Evolutionary conservation across 1,140 invertebrate species (phyloP), one percentile per base, ranked within the genome.

Genomic region (Magallana ariakensis): DNA sequence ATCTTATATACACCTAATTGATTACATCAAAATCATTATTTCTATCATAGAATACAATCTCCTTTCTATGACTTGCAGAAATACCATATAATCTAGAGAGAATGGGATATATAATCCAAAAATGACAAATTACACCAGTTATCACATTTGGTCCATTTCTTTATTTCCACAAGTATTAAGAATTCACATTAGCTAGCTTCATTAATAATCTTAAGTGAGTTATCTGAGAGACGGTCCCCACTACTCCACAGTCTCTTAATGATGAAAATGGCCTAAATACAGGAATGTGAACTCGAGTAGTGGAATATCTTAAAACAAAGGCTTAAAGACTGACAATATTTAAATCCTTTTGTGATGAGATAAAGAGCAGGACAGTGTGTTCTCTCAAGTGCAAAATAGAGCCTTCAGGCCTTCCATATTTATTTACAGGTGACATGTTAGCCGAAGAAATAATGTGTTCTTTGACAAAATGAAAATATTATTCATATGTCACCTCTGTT

Each of bases 381-480:
- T 75, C 66, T 75, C 22, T 75, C 66, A 75, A 13, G 66, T 75
- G 66, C 22, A 26, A 75, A 75, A 75, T 75, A 22, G 66, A 26
- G 66, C 66, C 66, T 75, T 75, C 19, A 26, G 66, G 22, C 26
- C 66, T 26, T 26, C 58, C 10, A 75, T 75, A 75, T 75, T 75
- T 75, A 75, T 75, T 33, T 75, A 75, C 66, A 75, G 13, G 22
- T 33, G 33, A 46, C 33, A 46, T 26, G 1, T 26, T 70, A 19
- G 33, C 11, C 6, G 10, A 75, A 26, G 13, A 26, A 46, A 75
- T 46, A 46, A 46, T 46, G 33, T 46, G 2, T 46, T 46, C 19
- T 33, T 75, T 75, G 19, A 75, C 10, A 11, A 26, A 26, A 26
- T 46, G 33, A 75, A 13, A 26, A 33, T 75, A 19, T 33, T 26